Base-by-base conservation (phyloP, 1,140 invertebrate genomes). In the Drosophila azteca region DNA sequence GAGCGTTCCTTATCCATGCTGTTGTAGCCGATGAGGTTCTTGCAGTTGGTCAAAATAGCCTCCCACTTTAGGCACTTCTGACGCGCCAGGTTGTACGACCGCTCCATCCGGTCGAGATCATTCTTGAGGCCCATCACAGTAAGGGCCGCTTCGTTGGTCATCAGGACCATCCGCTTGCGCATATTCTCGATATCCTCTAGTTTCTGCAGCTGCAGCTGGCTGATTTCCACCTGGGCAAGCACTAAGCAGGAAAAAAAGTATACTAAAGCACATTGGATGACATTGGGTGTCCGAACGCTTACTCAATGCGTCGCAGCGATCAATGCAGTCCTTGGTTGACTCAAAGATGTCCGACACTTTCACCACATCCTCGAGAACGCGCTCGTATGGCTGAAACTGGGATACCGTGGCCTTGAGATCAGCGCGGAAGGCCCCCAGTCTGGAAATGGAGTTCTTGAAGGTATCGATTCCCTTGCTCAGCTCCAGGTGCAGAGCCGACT, bases 221-320 rank as follows among this genome's bases (percentile, higher is more conserved):
- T 69, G 15, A 90, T 90, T 50, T 90, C 89, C 6, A 90, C 77
- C 43, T 90, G 89, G 26, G 89, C 84, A 0, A 90, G 70, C 89
- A 90, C 89, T 90, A 11, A 31, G 2, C 9, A 68, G 15, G 13
- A 9, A 11, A 11, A 5, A 3, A 9, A 8, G 3, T 2, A 46
- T 9, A 35, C 7, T 1, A 6, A 17, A 9, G 3, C 2, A 13
- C 9, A 13, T 11, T 22, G n/a, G 9, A 39, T 3, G 2, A 5
- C 7, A 0, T n/a, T 20, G 17, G 17, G 3, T 15, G 1, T 1
- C 11, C 0, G 15, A 74, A 3, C 4, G 3, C 70, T 58, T 55
- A 91, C 90, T 91, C n/a, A 91, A 15, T 0, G 90, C 90, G 77
- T 91, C 90, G 44, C 90, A 91, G 5, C 90, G 79, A 54, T 84